Evolutionary conservation across 2,113 vertebrate genomes (phyloP), one percentile per base, ranked within the genome.

Genomic region (Corythornis vintsioides): DNA sequence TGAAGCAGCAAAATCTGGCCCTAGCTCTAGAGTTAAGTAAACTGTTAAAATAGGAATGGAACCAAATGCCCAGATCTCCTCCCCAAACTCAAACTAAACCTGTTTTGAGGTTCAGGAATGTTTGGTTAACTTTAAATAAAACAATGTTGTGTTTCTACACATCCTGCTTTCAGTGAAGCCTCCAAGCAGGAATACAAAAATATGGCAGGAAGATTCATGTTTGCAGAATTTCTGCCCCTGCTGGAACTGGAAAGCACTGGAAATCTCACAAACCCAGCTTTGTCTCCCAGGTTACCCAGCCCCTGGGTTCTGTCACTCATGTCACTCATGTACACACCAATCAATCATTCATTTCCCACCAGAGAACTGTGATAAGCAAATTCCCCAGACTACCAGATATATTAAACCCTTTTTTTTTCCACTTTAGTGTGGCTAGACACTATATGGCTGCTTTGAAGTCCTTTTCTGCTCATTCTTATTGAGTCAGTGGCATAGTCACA

Each of bases 111-210:
- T 66, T 96, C 78, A 89, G 89, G 89, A 91, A 96, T 96, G 87
- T 93, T 94, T 95, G 67, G 70, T 80, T 96, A 96, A 87, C 78
- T 89, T 85, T 17, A 95, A 93, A 85, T 83, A 92, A 95, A 96
- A 93, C 89, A 85, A 85, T 93, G 81, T 45, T 92, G 33, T 89
- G n/a, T 31, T 93, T 94, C 92, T 91, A 73, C 91, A 95, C 84
- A 93, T 96, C 91, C 96, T 94, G 92, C 92, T 92, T 93, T 91
- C 89, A 87, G 78, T 0, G 0, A 85, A 87, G 78, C 31, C 67
- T 95, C 86, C 63, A 87, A 90, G 78, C 63, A 93, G 78, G 59
- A 93, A 74, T 29, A 93, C 64, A 92, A 93, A 94, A 93, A 76
- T 72, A 90, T 66, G 83, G 95, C 92, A 96, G 56, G 42, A 75